A percentile compares a stretch with the other conserved stretches of the same genome.
These are phyloP conservation scores for Parazoanthus swiftii DNA, from an alignment of 92 coral and sea anemone genomes.

Conservation along the genomic window DNA sequence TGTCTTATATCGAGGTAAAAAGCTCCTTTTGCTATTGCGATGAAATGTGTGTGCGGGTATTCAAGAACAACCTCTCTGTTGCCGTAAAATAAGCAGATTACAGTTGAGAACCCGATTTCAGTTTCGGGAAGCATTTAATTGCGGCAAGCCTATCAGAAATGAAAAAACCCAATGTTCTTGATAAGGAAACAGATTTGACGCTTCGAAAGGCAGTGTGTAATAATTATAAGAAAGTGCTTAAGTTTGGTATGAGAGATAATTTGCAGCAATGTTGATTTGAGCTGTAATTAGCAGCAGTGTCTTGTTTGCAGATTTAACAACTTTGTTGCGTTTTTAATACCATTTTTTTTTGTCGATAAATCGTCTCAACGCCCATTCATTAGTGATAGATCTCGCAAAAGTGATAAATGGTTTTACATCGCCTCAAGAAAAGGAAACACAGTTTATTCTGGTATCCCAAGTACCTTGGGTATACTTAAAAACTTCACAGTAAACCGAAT, in stretches of 20 bases:
- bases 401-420: background rate
- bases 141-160: background rate
- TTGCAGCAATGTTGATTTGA: constrained; percentile 28
- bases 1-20: no score
- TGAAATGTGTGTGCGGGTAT: no score
- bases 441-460: background rate
- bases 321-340: background rate
- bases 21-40: no score
- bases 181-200: constrained; percentile 7
- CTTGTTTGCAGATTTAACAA: background rate
- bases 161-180: background rate
- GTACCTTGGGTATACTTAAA: background rate
- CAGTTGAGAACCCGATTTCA: background rate
- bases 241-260: background rate
- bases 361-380: constrained; percentile 13
- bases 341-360: background rate
- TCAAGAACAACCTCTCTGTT: no score
- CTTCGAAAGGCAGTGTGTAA: background rate
- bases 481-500: background rate
- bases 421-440: background rate
- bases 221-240: background rate
- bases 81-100: background rate
- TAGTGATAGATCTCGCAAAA: background rate
- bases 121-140: background rate
- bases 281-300: constrained; percentile 5